Evolutionary conservation across 2,888 invertebrate species (phyloP).

Genomic region (Orthonychiurus folsomi): DNA sequence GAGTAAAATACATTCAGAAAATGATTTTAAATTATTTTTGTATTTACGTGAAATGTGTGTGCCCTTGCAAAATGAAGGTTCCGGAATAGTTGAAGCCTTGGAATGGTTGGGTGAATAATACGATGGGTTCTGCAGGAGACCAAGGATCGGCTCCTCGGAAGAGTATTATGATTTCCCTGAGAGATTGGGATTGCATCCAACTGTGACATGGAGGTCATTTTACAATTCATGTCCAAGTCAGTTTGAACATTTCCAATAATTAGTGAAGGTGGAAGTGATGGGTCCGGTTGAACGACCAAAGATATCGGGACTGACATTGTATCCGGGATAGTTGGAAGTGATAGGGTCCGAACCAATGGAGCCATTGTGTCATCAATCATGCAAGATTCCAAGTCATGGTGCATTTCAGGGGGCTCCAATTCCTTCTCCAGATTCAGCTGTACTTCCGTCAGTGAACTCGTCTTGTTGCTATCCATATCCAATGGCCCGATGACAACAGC

Average conservation of each 20-base stretch:
- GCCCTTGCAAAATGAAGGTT: conserved; percentile 37
- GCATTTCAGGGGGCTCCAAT: not conserved
- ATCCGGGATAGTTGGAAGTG: conserved; percentile 36
- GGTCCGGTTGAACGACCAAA: conserved; percentile 31
- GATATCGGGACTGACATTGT: conserved; percentile 27
- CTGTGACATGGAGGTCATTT: conserved; percentile 26
- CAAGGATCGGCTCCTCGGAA: conserved; percentile 33
- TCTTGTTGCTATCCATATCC: conserved; percentile 15
- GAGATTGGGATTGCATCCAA: conserved; percentile 12
- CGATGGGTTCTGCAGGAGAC: conserved; percentile 33
- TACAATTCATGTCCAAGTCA: conserved; percentile 25
- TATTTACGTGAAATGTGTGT: conserved; percentile 38
- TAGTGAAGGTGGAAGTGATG: conserved; percentile 24
- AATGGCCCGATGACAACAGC: conserved; percentile 23
- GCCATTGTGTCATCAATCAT: conserved; percentile 9
- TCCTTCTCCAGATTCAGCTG: not conserved
- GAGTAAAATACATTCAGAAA: conserved; percentile 1
- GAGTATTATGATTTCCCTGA: not conserved
- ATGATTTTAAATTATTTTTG: not conserved
- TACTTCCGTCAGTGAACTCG: not conserved
- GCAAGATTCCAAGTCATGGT: not conserved
- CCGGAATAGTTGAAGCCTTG: conserved; percentile 34
- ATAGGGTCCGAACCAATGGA: conserved; percentile 31
- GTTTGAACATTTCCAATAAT: conserved; percentile 27
- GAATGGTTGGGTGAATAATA: conserved; percentile 17